A percentile compares a stretch with the other conserved stretches of the same genome.
These are phyloP conservation scores for Glomeris marginata DNA, from an alignment of 2,888 invertebrate species.

Conservation along the genomic window DNA sequence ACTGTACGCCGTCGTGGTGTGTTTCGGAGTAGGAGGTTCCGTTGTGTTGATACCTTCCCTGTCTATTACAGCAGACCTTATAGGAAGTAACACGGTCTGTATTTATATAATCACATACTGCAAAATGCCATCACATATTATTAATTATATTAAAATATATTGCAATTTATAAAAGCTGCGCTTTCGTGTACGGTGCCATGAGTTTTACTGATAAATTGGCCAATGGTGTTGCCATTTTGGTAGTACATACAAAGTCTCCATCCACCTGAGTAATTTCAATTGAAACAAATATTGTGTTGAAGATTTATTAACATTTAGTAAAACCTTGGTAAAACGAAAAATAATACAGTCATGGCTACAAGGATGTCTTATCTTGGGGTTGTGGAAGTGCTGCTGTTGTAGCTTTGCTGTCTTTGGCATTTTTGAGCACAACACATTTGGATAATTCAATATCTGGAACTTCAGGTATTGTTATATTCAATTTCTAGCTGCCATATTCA, in stretches of 20 bases:
- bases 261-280: conserved; percentile 24
- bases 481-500: no score
- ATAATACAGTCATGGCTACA: conserved; percentile 61
- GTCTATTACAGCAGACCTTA: conserved; percentile 75
- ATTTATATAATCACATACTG: no score
- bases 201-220: conserved; percentile 86
- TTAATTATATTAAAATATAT: no score
- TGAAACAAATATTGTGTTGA: no score
- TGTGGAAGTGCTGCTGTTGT: conserved; percentile 46
- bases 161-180: conserved; percentile 72
- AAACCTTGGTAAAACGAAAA: no score
- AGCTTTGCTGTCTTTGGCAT: conserved; percentile 34
- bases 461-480: no score
- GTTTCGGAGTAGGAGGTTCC: conserved; percentile 69
- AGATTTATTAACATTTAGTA: no score
- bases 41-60: conserved; percentile 76
- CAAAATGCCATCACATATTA: no score
- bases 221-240: conserved; percentile 70
- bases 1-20: conserved; percentile 53
- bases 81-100: conserved; percentile 56
- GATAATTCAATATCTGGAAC: no score
- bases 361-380: conserved; percentile 48
- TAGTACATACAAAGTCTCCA: conserved; percentile 70
- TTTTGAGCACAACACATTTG: no score
- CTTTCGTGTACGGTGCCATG: conserved; percentile 82